Percentiles rank a stretch among this genome's conserved stretches.
These are phyloP conservation scores for Cyprinodon tularosa DNA, from an alignment of 2,113 vertebrate genomes.

Conservation along the genomic window DNA sequence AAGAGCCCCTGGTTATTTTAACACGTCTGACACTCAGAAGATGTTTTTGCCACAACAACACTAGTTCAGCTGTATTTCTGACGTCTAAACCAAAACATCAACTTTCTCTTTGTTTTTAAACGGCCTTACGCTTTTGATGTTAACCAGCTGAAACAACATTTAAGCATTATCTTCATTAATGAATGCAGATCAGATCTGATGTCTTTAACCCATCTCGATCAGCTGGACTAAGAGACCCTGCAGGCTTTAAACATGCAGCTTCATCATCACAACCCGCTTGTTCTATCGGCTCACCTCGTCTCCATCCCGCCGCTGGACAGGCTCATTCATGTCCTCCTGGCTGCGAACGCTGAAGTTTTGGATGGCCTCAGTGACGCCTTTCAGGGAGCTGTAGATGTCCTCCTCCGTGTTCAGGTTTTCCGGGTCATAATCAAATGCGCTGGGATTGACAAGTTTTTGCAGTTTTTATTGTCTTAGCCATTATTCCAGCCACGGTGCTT, in stretches of 20 bases:
- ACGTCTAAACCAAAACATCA: too few relatives aligned
- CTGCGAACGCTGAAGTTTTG: slow-evolving; percentile 97
- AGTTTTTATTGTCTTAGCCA: neutral
- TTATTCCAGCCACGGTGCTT: neutral
- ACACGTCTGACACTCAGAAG: neutral
- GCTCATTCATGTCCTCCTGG: slow-evolving; percentile 96
- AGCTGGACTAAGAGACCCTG: neutral
- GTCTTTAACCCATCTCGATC: neutral
- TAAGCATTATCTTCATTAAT: too few relatives aligned
- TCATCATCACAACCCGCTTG: neutral
- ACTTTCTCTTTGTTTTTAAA: too few relatives aligned
- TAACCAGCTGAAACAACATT: too few relatives aligned
- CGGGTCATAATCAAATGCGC: slow-evolving; percentile 96
- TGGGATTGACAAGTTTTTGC: slow-evolving; percentile 37
- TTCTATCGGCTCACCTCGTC: slow-evolving; percentile 60
- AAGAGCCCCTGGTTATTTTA: neutral
- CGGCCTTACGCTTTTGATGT: too few relatives aligned
- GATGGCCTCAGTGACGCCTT: slow-evolving; percentile 96
- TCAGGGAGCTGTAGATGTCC: slow-evolving; percentile 97
- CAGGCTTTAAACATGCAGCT: neutral
- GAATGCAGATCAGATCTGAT: neutral
- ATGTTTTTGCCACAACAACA: neutral
- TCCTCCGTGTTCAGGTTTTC: slow-evolving; percentile 99
- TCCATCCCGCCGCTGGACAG: slow-evolving; percentile 82
- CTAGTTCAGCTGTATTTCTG: too few relatives aligned